phyloP scores from a whole-genome alignment of 2,888 invertebrate genomes.

The Calephelis perditalis region DNA sequence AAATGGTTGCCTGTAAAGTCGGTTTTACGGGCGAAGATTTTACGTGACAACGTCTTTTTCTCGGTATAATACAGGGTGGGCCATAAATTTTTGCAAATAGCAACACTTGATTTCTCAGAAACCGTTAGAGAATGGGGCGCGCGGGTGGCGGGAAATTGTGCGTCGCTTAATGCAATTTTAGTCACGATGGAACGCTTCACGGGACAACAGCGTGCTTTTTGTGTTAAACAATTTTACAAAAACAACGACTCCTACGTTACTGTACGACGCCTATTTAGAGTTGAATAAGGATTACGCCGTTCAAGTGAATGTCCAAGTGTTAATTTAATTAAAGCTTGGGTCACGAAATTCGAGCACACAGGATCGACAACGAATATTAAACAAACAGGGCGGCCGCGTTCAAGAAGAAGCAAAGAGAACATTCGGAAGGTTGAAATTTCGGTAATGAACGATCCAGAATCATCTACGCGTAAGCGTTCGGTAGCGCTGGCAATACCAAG shows the following conservation, averaged over 20 bases:
- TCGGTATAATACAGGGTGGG: conserved; percentile 16
- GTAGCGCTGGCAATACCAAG: conserved; percentile 20
- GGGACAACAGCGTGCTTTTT: too few relatives aligned
- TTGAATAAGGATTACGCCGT: conserved; percentile 26
- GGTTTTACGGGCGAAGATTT: too few relatives aligned
- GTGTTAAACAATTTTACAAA: too few relatives aligned
- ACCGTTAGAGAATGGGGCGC: too few relatives aligned
- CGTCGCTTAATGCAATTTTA: conserved; percentile 24
- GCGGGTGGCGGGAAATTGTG: neutral
- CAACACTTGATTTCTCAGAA: conserved; percentile 23
- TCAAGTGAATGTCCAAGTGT: conserved; percentile 24
- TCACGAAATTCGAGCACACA: conserved; percentile 19
- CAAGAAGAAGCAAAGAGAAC: conserved; percentile 20
- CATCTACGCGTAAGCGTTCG: conserved; percentile 20
- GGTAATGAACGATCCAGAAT: conserved; percentile 18
- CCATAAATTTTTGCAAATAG: conserved; percentile 22
- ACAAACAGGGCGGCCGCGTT: conserved; percentile 19
- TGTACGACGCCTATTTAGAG: conserved; percentile 28
- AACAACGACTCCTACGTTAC: conserved; percentile 17
- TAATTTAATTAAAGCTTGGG: conserved; percentile 17
- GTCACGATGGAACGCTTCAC: conserved; percentile 23
- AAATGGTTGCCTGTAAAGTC: too few relatives aligned
- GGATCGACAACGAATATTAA: conserved; percentile 21
- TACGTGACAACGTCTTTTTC: too few relatives aligned
- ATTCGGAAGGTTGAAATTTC: conserved; percentile 13